Evolutionary conservation across 2,113 vertebrate genomes (phyloP).

Genomic region (Campylorhamphus procurvoides): DNA sequence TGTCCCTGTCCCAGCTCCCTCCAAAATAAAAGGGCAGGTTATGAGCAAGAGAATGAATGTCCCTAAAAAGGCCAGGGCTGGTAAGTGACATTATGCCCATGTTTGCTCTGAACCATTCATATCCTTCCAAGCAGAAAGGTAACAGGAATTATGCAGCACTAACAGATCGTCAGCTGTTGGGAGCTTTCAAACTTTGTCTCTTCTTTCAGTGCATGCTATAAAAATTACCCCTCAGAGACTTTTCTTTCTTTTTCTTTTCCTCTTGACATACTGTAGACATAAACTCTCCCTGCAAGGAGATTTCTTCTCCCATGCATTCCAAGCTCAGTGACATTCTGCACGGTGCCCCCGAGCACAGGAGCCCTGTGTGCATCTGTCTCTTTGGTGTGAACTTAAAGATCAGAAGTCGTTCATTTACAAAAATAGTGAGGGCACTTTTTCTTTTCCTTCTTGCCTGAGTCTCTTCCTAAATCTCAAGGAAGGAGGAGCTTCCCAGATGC

Average conservation of each 20-base stretch:
- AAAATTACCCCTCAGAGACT: constrained; percentile 21
- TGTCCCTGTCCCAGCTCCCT: not conserved
- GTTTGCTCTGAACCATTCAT: not conserved
- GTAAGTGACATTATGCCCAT: not conserved
- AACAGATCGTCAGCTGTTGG: not conserved
- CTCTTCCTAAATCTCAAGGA: not conserved
- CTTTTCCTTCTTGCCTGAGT: not conserved
- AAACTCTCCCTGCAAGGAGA: constrained; percentile 33
- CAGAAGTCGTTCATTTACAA: constrained; percentile 18
- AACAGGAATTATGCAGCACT: not conserved
- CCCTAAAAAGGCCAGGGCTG: not conserved
- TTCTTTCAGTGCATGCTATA: not conserved
- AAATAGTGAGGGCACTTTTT: not conserved
- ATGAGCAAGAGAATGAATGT: not conserved
- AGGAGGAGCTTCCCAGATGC: not conserved
- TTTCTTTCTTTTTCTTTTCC: constrained; percentile 22
- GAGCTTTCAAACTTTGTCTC: constrained; percentile 30
- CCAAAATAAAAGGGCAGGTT: not conserved
- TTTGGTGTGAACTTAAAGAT: constrained; percentile 36
- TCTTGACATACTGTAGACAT: constrained; percentile 48
- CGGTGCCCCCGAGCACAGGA: not conserved
- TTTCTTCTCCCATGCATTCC: not conserved
- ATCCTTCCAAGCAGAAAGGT: not conserved
- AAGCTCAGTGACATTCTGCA: constrained; percentile 60
- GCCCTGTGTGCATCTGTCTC: not conserved